Percentiles rank a stretch among this genome's conserved stretches.
These are phyloP conservation scores for Ivindomyrus marchei DNA, from an alignment of 2,113 vertebrate species.

Conservation along the genomic window DNA sequence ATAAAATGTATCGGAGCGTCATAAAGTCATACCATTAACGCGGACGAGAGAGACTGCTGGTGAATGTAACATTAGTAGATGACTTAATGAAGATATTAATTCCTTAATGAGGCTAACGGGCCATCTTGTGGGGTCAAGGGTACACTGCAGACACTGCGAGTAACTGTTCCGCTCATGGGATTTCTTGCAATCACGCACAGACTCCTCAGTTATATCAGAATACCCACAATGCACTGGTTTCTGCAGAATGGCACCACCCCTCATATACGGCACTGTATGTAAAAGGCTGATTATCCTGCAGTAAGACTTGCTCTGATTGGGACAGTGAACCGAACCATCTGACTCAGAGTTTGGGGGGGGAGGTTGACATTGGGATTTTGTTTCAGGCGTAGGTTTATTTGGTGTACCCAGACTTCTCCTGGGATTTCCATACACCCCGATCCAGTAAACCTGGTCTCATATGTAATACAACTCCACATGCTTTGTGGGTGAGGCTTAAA, in stretches of 20 bases:
- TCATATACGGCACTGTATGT: neutral
- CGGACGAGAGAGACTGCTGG: neutral
- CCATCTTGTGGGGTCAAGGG: conserved; percentile 49
- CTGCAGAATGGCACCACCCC: conserved; percentile 25
- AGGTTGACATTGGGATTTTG: neutral
- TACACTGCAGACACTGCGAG: conserved; percentile 43
- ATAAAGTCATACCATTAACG: conserved; percentile 12
- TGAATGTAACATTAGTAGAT: conserved; percentile 36
- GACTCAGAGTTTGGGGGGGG: neutral
- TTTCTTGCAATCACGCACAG: conserved; percentile 55
- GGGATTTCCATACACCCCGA: too few species aligned
- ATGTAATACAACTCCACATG: too few species aligned
- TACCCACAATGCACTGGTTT: conserved; percentile 34
- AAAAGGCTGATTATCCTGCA: neutral
- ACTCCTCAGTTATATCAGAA: conserved; percentile 55
- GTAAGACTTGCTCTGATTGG: neutral
- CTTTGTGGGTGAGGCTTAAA: too few species aligned
- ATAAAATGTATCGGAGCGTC: conserved; percentile 6
- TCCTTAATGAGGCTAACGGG: conserved; percentile 47
- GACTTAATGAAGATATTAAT: conserved; percentile 57
- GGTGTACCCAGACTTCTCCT: too few species aligned
- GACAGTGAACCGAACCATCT: neutral
- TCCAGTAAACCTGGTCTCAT: too few species aligned
- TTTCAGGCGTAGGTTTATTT: neutral
- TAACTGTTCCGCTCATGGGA: conserved; percentile 49